Evolutionary conservation across 2,797 vertebrate species (phyloP).

Genomic region (Phataginus tricuspis): DNA sequence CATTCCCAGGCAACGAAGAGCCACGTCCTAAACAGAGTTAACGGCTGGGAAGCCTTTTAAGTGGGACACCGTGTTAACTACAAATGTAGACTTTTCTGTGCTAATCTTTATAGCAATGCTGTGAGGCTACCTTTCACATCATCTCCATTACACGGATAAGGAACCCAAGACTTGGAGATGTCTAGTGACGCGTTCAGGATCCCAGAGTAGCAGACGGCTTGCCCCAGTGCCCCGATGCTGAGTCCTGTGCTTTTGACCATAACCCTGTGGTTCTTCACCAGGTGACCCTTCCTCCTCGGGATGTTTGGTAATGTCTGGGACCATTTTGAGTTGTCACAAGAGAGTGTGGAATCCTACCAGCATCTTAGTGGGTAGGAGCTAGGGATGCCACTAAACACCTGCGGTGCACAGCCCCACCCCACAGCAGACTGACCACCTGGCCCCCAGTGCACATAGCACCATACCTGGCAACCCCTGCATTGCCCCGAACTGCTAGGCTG

Average conservation of each 20-base stretch:
- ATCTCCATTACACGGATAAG: neutral
- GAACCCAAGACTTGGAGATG: neutral
- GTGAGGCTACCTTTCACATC: accelerated
- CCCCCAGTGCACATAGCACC: neutral
- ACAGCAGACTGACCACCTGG: neutral
- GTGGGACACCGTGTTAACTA: neutral
- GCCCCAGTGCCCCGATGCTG: neutral
- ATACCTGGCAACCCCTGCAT: neutral
- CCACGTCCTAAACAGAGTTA: neutral
- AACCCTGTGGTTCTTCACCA: neutral
- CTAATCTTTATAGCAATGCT: neutral
- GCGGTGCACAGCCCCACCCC: neutral
- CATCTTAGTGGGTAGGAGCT: neutral
- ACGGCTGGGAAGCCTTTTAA: neutral
- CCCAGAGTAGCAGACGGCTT: neutral
- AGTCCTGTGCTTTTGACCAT: neutral
- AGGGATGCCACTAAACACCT: neutral
- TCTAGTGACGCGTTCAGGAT: neutral
- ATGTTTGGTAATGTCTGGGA: neutral
- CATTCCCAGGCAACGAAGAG: neutral
- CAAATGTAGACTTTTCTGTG: neutral
- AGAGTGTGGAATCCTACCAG: neutral
- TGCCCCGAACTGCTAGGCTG: neutral
- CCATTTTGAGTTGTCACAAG: neutral
- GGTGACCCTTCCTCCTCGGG: neutral